Conservation (phyloP, 2,797 vertebrate genomes). For the Malurus splendens region DNA sequence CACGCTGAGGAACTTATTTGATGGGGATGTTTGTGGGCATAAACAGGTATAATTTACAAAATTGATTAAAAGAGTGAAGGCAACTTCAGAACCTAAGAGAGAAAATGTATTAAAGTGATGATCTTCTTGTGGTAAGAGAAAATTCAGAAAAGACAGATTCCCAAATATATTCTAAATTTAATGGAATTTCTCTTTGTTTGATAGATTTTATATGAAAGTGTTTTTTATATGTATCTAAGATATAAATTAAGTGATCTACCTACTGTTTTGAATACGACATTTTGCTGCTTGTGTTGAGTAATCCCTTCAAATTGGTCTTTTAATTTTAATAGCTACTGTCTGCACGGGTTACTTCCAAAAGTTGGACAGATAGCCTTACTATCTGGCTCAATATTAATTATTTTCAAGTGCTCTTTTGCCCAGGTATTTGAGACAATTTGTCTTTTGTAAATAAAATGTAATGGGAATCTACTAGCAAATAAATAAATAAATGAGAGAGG, state of each 20-base stretch:
- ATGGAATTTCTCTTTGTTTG: background rate
- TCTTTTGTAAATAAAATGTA: background rate
- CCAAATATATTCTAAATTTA: background rate
- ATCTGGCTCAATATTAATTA: background rate
- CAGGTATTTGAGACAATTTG: background rate
- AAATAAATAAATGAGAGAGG: background rate
- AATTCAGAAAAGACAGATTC: background rate
- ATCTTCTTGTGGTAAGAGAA: background rate
- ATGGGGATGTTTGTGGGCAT: background rate
- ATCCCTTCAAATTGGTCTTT: background rate
- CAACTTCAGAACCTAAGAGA: background rate
- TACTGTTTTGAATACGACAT: background rate
- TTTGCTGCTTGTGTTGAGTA: background rate
- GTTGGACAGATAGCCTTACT: background rate
- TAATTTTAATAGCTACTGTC: background rate
- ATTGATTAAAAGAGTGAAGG: background rate
- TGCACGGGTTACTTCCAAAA: background rate
- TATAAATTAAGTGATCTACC: background rate
- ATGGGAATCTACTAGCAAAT: background rate
- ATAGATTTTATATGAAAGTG: background rate
- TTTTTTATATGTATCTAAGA: background rate
- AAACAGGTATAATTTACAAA: background rate
- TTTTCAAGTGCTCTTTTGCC: background rate
- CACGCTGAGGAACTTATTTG: background rate
- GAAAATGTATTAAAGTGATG: background rate